phyloP scores from a whole-genome alignment of 2,113 vertebrate genomes.

The Bos javanicus region DNA sequence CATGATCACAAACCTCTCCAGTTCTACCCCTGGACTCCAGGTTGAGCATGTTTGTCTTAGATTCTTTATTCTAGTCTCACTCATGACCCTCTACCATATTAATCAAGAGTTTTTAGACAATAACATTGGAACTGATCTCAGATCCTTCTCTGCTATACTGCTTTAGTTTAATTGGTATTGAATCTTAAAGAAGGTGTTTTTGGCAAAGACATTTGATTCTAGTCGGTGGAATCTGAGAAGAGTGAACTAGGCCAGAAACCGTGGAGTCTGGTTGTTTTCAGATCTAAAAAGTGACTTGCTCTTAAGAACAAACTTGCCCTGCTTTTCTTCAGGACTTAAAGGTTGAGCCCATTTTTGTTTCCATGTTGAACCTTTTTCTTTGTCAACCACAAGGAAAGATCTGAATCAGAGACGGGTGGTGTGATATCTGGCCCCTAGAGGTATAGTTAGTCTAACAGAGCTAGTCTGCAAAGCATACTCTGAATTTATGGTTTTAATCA shows the following conservation, averaged over 20 bases:
- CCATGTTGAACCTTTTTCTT: neutral
- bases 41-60: neutral
- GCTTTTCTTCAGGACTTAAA: slow-evolving; percentile 52
- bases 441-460: neutral
- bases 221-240: slow-evolving; percentile 38
- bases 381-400: neutral
- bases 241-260: neutral
- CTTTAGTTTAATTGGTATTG: slow-evolving; percentile 13
- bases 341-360: neutral
- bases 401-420: slow-evolving; percentile 20
- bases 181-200: slow-evolving; percentile 50
- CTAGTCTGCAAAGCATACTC: neutral
- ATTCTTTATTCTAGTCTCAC: slow-evolving; percentile 20
- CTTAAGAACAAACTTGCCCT: neutral
- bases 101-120: neutral
- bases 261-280: slow-evolving; percentile 54
- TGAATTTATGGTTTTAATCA: slow-evolving; percentile 53
- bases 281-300: slow-evolving; percentile 24
- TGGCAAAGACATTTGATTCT: slow-evolving; percentile 19
- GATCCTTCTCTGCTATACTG: neutral
- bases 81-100: neutral
- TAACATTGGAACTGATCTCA: neutral
- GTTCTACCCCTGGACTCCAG: neutral
- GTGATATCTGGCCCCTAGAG: neutral
- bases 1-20: neutral